These are phyloP conservation scores for Hypomecis punctinalis DNA, from an alignment of 2,888 invertebrate genomes.

Conservation along the genomic window DNA sequence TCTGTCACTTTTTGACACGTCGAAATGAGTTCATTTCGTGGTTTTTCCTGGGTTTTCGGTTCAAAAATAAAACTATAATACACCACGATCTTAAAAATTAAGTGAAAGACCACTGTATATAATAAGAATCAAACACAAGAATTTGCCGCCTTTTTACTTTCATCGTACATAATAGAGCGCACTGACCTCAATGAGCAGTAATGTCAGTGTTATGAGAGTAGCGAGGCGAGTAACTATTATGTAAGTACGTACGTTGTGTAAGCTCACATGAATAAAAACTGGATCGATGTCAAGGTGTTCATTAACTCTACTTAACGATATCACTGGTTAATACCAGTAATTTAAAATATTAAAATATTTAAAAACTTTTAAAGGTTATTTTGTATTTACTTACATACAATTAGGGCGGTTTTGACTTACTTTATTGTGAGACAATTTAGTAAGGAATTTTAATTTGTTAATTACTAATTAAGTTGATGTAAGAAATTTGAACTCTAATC, in stretches of 20 bases:
- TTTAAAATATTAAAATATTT: no score
- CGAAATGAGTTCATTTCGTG: no score
- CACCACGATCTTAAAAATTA: no score
- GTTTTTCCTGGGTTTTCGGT: no score
- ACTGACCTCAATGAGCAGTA: constrained; percentile 23
- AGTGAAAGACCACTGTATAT: no score
- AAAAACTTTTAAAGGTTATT: background rate
- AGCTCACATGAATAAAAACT: constrained; percentile 39
- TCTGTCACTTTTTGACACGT: no score
- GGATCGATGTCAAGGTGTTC: constrained; percentile 52
- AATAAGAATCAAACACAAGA: no score
- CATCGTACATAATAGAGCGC: constrained; percentile 1
- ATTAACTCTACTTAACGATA: constrained; percentile 34
- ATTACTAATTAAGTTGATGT: no score
- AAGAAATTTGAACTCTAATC: no score
- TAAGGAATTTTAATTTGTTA: no score
- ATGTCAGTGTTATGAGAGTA: constrained; percentile 25
- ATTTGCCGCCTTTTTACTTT: constrained; percentile 1
- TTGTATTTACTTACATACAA: background rate
- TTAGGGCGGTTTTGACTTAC: background rate
- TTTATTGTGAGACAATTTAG: no score
- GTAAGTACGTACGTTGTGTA: constrained; percentile 26
- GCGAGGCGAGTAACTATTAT: constrained; percentile 22
- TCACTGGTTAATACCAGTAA: background rate
- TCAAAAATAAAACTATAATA: no score